Evolutionary conservation across 2,888 invertebrate genomes (phyloP), one percentile per base, ranked within the genome.

Genomic region (Troides aeacus): DNA sequence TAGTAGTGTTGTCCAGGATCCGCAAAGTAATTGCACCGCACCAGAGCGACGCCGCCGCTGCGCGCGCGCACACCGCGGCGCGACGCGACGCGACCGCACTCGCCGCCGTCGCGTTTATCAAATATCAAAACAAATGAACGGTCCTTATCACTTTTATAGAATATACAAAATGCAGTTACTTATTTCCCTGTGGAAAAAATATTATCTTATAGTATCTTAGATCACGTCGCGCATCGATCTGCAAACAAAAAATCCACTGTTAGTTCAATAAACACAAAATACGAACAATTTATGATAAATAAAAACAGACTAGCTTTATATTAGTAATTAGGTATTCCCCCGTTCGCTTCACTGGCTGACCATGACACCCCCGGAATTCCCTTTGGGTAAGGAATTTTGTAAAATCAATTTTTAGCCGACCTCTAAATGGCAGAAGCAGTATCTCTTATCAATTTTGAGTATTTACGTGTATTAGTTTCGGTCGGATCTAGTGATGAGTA

Each of bases 111-210:
- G 30, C 5, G 87, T 91, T 92, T 86, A 90, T 89, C 90, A 87
- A 91, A 89, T 90, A 90, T 90, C 90, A 90, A 92, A 92, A 90
- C 89, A 91, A 92, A 90, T 90, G 88, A 90, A 89, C 90, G 90
- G 86, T 91, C 89, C 92, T 92, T 90, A 91, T 92, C 93, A 92
- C 92, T 92, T 79, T 93, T 87, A 93, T 93, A 93, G 91, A 93
- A 93, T 93, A 93, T 93, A 93, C 93, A 93, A 93, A 93, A 93
- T 93, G 93, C 93, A 93, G 90, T 93, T 93, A 93, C 92, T 93
- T 92, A 93, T 92, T 93, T 93, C 93, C 93, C 87, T 91, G 92
- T 93, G 92, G 93, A 93, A 93, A 93, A 92, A 92, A 92, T 93
- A 92, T 93, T 92, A 92, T 92, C 92, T 92, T 93, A 92, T 89